A percentile compares a stretch with the other conserved stretches of the same genome.
phyloP scores from a whole-genome alignment of 2,113 vertebrate species.

The Syngnathus typhle region DNA sequence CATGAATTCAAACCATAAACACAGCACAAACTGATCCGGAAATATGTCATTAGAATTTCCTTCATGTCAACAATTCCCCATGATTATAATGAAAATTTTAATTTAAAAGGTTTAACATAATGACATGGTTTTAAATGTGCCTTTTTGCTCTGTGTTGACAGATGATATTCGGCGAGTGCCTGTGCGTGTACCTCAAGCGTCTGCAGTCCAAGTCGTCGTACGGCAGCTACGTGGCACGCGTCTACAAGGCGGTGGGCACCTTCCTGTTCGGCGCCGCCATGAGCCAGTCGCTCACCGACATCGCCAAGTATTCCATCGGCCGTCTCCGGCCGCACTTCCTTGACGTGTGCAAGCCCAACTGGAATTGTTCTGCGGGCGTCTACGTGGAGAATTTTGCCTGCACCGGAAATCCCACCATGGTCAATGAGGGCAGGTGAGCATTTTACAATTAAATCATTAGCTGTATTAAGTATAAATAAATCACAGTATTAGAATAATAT shows the following conservation, averaged over 20 bases:
- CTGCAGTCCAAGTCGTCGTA: constrained; percentile 87
- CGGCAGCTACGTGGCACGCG: constrained; percentile 82
- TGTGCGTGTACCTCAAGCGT: constrained; percentile 80
- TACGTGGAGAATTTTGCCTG: constrained; percentile 86
- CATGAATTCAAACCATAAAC: too few species aligned
- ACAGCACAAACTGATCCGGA: too few species aligned
- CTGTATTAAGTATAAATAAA: background rate
- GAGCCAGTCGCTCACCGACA: constrained; percentile 96
- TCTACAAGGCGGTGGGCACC: constrained; percentile 90
- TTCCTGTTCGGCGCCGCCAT: constrained; percentile 95
- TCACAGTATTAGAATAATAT: too few species aligned
- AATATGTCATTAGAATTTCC: too few species aligned
- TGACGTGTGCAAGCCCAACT: constrained; percentile 81
- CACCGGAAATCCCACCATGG: constrained; percentile 68
- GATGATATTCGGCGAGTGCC: constrained; percentile 87
- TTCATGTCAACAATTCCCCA: too few species aligned
- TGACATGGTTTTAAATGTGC: background rate
- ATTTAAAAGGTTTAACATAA: too few species aligned
- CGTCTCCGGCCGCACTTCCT: constrained; percentile 93
- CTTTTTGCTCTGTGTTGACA: constrained; percentile 59
- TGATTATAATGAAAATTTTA: too few species aligned
- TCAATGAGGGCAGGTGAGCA: constrained; percentile 83
- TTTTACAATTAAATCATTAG: background rate
- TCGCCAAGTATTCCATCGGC: constrained; percentile 95
- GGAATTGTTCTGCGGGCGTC: constrained; percentile 79